Evolutionary conservation across 2,797 vertebrate genomes (phyloP), one percentile per base, ranked within the genome.

Genomic region (Smutsia temminckii): DNA sequence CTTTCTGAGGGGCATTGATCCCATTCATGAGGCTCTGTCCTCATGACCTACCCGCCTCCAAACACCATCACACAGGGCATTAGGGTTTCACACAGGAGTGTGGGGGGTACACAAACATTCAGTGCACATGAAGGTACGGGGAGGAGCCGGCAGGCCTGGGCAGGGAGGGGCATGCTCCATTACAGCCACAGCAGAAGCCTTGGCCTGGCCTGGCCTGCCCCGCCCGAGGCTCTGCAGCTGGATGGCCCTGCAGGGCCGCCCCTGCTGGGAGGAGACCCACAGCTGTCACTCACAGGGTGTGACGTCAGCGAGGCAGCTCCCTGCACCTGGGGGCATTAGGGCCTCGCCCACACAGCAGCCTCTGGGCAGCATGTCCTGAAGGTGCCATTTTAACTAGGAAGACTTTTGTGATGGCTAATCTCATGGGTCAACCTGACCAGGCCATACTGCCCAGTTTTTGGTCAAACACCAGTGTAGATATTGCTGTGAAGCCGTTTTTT

Each of bases 261-360:
- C 68, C 16, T 2, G 8, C 8, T 20, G 63, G 51, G 40, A 21
- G 12, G 18, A 49, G 57, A 16, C 18, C 49, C 68, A 4, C n/a
- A 40, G 16, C 9, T 0, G 10, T 23, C 69, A 12, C 21, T 55
- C 71, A n/a, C 1, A 49, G 25, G 46, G 20, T 1, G 0, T 14
- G 37, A n/a, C 32, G 29, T 53, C 32, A 21, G 4, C 27, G 16
- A 34, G 61, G 40, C 59, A 32, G 34, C 40, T 75, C 14, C 77
- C 51, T 51, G 59, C 49, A 74, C 16, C 53, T 37, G 79, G 29
- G n/a, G 29, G 12, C 9, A 13, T 10, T 11, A 81, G 49, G 8
- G 11, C 55, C 18, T 21, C 23, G 2, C 34, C 12, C n/a, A 34
- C 32, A 51, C 5, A 20, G 59, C 49, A n/a, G 57, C 49, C 9